Evolutionary conservation across 2,888 invertebrate species (phyloP).

Genomic region (Mythimna pallens): DNA sequence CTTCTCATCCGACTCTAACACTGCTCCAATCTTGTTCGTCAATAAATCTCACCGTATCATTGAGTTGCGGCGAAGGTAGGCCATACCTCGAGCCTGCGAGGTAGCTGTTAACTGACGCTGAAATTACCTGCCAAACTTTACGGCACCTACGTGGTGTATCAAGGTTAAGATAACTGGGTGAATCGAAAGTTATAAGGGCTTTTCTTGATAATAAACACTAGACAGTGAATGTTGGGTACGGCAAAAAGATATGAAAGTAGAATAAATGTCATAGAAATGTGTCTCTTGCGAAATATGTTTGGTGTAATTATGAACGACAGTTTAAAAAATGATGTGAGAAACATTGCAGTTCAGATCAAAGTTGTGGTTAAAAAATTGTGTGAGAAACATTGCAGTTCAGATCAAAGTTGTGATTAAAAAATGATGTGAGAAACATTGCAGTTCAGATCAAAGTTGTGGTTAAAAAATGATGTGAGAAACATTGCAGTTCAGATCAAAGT

Average conservation of each 20-base stretch:
- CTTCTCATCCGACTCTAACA: constrained; percentile 3
- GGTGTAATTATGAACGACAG: neutral
- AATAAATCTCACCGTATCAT: constrained; percentile 52
- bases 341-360: neutral
- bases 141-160: constrained; percentile 41
- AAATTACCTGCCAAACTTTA: constrained; percentile 58
- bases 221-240: neutral
- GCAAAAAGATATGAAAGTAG: neutral
- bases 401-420: neutral
- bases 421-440: neutral
- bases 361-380: neutral
- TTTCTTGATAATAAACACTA: constrained; percentile 8
- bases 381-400: neutral
- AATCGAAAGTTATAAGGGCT: constrained; percentile 10
- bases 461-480: neutral
- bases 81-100: constrained; percentile 13
- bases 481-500: neutral
- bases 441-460: neutral
- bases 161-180: constrained; percentile 31
- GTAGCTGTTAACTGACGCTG: constrained; percentile 54
- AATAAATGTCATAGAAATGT: neutral
- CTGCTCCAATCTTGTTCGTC: constrained; percentile 27
- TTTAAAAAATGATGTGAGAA: neutral
- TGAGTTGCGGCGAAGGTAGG: constrained; percentile 42
- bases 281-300: neutral